Evolutionary conservation across 2,888 invertebrate species (phyloP), one percentile per base, ranked within the genome.

Genomic region (Stenolophus ochropezus): DNA sequence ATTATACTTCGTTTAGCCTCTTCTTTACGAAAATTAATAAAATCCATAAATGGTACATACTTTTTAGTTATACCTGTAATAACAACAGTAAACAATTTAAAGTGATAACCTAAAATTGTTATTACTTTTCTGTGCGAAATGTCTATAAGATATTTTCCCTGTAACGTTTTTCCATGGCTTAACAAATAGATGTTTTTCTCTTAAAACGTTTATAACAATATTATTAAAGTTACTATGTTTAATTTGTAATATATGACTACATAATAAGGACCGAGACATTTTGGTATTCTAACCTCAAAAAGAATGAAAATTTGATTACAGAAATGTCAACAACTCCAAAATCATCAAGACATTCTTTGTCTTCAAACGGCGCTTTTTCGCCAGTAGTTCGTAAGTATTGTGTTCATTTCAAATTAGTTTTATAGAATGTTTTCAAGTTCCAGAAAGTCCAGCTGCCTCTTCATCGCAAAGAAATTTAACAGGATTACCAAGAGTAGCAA

Each of bases 1-100:
- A 96, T 89, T 79, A 96, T 90, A 88, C 94, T 95, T 82, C 92
- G 91, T 74, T 89, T 89, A 0, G 96, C 95, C 87, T 96, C 92
- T 1, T 88, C 87, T 86, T 93, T 91, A 84, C 95, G 91, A 21
- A 89, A 88, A 49, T 89, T 88, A 58, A 94, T 89, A 83, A 93
- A 88, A 82, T 93, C 91, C 82, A 93, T 91, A 88, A 94, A 89
- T 4, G 88, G 86, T 69, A 86, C 51, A 83, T 86, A 88, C 51
- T 80, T 83, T 51, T 82, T 82, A 23, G 18, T 4, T 49, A 18
- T 18, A 8, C 49, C 16, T 14, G 51, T 51, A 42, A 49, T 18
- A 69, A 56, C 33, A 25, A 79, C 21, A 27, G 21, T 51, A 61
- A 33, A 71, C n/a, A n/a, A n/a, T n/a, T n/a, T n/a, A n/a, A n/a